phyloP scores from a whole-genome alignment of 2,888 invertebrate species.

The Caenorhabditis plicata region DNA sequence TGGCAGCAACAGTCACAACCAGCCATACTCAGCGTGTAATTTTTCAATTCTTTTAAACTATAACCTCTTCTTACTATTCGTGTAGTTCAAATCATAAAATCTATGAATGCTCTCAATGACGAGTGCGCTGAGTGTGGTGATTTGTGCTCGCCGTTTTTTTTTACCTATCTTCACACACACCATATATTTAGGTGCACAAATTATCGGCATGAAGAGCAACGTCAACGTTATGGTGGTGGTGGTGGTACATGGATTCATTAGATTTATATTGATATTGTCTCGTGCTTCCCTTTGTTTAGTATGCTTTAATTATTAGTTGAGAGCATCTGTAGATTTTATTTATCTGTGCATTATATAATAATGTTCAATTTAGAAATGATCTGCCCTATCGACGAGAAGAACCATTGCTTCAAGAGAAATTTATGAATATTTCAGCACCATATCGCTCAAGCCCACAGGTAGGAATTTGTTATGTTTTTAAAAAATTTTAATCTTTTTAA shows the following conservation, averaged over 20 bases:
- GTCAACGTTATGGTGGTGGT: slow-evolving; percentile 2
- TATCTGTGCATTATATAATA: background rate
- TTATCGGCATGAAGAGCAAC: slow-evolving; percentile 10
- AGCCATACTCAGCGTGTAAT: slow-evolving; percentile 46
- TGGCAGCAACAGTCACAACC: slow-evolving; percentile 46
- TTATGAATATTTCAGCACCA: too few relatives aligned
- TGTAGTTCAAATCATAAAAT: slow-evolving; percentile 6
- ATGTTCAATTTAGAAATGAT: slow-evolving; percentile 34
- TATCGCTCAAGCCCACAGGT: slow-evolving; percentile 40
- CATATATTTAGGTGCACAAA: slow-evolving; percentile 4
- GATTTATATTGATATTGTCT: background rate
- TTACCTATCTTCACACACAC: slow-evolving; percentile 13
- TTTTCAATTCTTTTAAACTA: slow-evolving; percentile 18
- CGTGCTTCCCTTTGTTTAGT: background rate
- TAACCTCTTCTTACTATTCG: slow-evolving; percentile 5
- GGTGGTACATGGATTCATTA: slow-evolving; percentile 26
- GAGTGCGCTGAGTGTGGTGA: slow-evolving; percentile 9
- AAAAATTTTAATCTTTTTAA: background rate
- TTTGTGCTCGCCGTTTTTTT: slow-evolving; percentile 6
- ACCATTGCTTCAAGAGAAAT: slow-evolving; percentile 45
- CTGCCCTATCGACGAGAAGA: slow-evolving; percentile 42
- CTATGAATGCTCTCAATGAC: background rate
- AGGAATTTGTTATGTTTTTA: background rate
- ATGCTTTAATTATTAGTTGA: background rate
- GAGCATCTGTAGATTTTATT: background rate